These are phyloP conservation scores for Fopius arisanus DNA, from an alignment of 1,140 invertebrate genomes.

Conservation along the genomic window DNA sequence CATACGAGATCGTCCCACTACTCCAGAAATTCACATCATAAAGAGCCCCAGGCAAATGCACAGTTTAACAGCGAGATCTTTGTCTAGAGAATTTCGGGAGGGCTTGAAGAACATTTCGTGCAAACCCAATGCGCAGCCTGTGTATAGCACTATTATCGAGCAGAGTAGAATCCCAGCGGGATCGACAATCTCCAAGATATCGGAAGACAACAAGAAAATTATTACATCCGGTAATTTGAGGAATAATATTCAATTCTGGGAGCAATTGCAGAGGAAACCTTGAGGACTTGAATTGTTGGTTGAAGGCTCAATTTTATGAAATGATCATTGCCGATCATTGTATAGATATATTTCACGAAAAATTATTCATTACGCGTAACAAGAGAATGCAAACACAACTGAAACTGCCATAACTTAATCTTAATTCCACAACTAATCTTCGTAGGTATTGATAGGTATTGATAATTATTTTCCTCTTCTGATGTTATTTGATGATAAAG, in stretches of 20 bases:
- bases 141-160: conserved; percentile 17
- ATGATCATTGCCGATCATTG: not conserved
- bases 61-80: conserved; percentile 81
- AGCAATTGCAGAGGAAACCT: conserved; percentile 49
- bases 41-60: conserved; percentile 71
- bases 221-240: conserved; percentile 53
- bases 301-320: not conserved
- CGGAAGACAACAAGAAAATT: conserved; percentile 34
- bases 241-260: conserved; percentile 59
- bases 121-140: conserved; percentile 32
- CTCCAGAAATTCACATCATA: conserved; percentile 54
- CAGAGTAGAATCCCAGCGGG: conserved; percentile 9
- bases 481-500: too few relatives aligned
- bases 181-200: not conserved
- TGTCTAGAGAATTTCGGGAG: conserved; percentile 79
- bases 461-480: too few relatives aligned
- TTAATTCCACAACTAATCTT: not conserved
- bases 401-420: conserved; percentile 13
- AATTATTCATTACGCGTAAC: not conserved
- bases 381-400: not conserved
- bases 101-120: conserved; percentile 64
- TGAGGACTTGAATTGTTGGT: conserved; percentile 26
- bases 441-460: not conserved
- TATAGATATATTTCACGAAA: not conserved
- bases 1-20: conserved; percentile 48